Evolutionary conservation across 2,113 vertebrate species (phyloP).

Genomic region (Cromileptes altivelis): DNA sequence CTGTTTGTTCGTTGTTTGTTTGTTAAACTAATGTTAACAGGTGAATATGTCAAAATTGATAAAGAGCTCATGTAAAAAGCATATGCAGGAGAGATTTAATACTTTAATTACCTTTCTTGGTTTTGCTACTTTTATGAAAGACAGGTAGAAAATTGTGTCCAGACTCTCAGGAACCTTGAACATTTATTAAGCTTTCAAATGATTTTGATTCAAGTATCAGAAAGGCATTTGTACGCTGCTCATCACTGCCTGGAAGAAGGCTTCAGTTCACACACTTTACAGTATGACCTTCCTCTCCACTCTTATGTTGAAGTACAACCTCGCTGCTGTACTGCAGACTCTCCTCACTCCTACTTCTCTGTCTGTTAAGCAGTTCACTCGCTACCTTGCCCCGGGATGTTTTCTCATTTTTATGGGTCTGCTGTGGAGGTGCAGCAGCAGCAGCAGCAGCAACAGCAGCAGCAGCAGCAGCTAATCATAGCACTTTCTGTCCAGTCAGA

Average conservation of each 20-base stretch:
- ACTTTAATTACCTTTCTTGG: no score
- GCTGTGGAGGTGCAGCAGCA: background rate
- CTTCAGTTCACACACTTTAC: background rate
- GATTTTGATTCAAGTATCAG: background rate
- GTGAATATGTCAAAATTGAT: no score
- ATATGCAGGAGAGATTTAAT: no score
- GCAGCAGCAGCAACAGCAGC: background rate
- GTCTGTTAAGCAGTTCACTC: background rate
- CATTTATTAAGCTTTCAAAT: background rate
- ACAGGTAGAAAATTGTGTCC: background rate
- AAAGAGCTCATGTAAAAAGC: no score
- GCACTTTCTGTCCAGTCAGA: slow-evolving; percentile 2
- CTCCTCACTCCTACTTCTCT: background rate
- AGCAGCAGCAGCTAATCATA: background rate
- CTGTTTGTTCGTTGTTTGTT: no score
- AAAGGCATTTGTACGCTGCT: background rate
- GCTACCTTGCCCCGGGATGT: background rate
- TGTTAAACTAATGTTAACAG: no score
- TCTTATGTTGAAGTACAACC: background rate
- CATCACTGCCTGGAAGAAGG: background rate
- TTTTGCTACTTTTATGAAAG: no score
- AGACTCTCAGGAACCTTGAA: background rate
- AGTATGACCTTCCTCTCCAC: slow-evolving; percentile 3
- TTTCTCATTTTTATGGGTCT: slow-evolving; percentile 17
- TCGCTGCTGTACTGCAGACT: background rate